Conservation (phyloP, 1,140 invertebrate species). For the Caenorhabditis brenneri region DNA sequence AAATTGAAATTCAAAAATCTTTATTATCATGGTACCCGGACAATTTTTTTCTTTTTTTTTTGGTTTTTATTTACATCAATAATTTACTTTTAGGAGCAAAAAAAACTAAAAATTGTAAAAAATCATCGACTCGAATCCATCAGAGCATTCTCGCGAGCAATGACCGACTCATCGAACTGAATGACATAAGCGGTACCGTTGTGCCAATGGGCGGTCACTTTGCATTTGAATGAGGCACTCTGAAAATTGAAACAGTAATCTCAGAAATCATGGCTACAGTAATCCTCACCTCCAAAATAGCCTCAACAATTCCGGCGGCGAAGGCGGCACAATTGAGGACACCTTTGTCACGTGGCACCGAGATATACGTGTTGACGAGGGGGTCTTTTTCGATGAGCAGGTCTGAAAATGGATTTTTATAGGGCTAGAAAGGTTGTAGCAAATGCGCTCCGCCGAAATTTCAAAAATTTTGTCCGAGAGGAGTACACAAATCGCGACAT, state of each 20-base stretch:
- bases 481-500: too few species aligned
- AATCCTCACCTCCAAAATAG: conserved; percentile 83
- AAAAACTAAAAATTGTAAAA: too few species aligned
- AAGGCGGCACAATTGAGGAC: conserved; percentile 97
- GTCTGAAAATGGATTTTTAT: conserved; percentile 74
- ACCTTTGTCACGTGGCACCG: conserved; percentile 95
- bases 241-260: conserved; percentile 51
- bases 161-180: conserved; percentile 93
- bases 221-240: conserved; percentile 70
- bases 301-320: conserved; percentile 95
- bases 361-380: conserved; percentile 94
- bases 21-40: not conserved
- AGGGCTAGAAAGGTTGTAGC: too few species aligned
- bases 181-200: conserved; percentile 99
- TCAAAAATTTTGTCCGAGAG: too few species aligned
- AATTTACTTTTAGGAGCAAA: too few species aligned
- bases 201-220: conserved; percentile 84
- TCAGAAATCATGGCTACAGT: not conserved
- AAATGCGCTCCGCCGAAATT: too few species aligned
- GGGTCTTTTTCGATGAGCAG: conserved; percentile 99
- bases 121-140: conserved; percentile 76
- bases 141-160: conserved; percentile 87
- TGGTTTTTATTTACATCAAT: too few species aligned
- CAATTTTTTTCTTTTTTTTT: not conserved
- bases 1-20: not conserved